Evolutionary conservation across 2,797 vertebrate species (phyloP).

Genomic region (Clamator glandarius): DNA sequence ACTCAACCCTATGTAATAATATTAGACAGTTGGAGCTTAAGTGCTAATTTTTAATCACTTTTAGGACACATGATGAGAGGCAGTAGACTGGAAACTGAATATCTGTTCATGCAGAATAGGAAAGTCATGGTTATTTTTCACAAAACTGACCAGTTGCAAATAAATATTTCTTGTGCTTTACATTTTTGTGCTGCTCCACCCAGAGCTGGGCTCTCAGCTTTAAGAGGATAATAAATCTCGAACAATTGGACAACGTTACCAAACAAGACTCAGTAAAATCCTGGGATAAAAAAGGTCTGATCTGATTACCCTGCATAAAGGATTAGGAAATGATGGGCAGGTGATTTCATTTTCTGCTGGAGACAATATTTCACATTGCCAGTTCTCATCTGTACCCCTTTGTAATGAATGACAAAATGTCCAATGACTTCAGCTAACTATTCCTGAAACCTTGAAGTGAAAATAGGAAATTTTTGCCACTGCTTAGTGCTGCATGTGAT

Average conservation of each 20-base stretch:
- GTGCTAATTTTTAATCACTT: slow-evolving; percentile 36
- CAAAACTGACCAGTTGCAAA: not conserved
- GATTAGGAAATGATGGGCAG: slow-evolving; percentile 1
- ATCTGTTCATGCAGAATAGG: not conserved
- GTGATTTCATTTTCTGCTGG: not conserved
- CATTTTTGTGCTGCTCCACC: not conserved
- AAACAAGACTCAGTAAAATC: slow-evolving; percentile 9
- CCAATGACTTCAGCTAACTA: not conserved
- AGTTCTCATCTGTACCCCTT: not conserved
- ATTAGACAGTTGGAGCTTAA: slow-evolving; percentile 63
- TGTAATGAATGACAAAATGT: not conserved
- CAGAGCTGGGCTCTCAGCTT: not conserved
- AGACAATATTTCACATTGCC: not conserved
- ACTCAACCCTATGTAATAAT: slow-evolving; percentile 63
- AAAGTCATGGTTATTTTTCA: not conserved
- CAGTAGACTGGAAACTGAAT: not conserved
- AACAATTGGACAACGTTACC: not conserved
- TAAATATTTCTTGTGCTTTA: slow-evolving; percentile 1
- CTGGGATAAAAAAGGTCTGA: not conserved
- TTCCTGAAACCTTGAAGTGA: not conserved
- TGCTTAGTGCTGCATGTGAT: not conserved
- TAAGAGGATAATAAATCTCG: not conserved
- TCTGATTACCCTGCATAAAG: not conserved
- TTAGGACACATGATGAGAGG: not conserved
- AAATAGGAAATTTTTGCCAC: not conserved